Percentiles rank a stretch among this genome's conserved stretches.
Conservation (phyloP, 1,140 invertebrate species). For the Zaprionus nigranus region DNA sequence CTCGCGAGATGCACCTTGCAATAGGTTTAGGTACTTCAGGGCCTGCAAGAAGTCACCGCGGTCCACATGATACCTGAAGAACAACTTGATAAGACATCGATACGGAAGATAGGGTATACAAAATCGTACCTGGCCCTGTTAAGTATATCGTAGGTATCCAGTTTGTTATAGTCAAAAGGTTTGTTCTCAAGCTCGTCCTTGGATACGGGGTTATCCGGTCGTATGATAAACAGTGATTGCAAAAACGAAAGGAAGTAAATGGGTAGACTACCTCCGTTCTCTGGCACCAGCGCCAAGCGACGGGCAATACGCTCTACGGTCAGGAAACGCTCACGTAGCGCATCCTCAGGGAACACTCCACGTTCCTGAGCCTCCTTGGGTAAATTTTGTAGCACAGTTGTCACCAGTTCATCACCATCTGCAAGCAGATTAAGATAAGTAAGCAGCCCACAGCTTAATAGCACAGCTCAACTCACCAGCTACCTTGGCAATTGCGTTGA, state of each 20-base stretch:
- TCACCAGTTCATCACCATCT: constrained; percentile 89
- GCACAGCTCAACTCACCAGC: constrained; percentile 86
- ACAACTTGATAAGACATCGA: neutral
- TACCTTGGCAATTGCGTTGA: constrained; percentile 88
- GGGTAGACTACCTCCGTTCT: constrained; percentile 91
- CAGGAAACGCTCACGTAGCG: constrained; percentile 92
- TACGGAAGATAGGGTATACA: neutral
- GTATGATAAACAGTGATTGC: constrained; percentile 90
- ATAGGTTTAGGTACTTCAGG: constrained; percentile 94
- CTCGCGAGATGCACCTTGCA: constrained; percentile 93
- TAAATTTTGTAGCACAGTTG: constrained; percentile 90
- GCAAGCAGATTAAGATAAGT: neutral
- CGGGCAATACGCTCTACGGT: constrained; percentile 90
- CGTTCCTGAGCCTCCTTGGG: constrained; percentile 90
- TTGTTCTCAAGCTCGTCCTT: constrained; percentile 89
- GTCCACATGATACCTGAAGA: constrained; percentile 92
- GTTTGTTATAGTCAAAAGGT: constrained; percentile 88
- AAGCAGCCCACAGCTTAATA: neutral
- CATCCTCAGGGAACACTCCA: constrained; percentile 94
- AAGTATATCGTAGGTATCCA: constrained; percentile 95
- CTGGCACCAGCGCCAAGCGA: constrained; percentile 93
- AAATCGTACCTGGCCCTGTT: constrained; percentile 90
- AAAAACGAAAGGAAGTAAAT: constrained; percentile 95
- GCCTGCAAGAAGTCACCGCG: constrained; percentile 93
- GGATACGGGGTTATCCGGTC: constrained; percentile 88